These are phyloP conservation scores for Blastobasis adustella DNA, from an alignment of 2,888 invertebrate species.

Conservation along the genomic window DNA sequence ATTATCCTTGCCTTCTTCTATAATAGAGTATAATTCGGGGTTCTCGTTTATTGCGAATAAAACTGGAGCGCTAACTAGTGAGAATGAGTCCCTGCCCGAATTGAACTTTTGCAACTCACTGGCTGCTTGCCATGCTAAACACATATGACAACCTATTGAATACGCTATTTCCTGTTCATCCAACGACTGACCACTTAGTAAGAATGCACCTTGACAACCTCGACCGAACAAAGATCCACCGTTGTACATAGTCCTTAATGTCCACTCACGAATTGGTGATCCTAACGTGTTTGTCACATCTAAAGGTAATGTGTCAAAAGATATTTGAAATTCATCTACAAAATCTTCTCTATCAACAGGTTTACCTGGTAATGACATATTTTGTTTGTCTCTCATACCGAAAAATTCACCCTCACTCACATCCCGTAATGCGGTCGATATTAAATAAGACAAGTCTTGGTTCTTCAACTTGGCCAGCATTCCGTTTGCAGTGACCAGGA, in stretches of 20 bases:
- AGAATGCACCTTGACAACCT: constrained; percentile 86
- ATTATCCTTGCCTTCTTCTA: constrained; percentile 72
- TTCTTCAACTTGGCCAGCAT: constrained; percentile 83
- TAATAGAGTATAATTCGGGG: constrained; percentile 74
- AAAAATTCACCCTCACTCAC: constrained; percentile 89
- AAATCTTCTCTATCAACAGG: constrained; percentile 41
- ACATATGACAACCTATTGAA: constrained; percentile 86
- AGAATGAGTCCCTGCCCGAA: constrained; percentile 74
- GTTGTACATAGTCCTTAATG: constrained; percentile 79
- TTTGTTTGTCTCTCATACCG: constrained; percentile 82
- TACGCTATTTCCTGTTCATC: constrained; percentile 83
- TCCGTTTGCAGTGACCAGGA: constrained; percentile 86
- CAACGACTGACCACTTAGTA: constrained; percentile 80
- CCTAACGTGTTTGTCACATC: constrained; percentile 57
- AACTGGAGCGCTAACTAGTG: constrained; percentile 87
- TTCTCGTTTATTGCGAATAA: constrained; percentile 86
- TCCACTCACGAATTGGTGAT: constrained; percentile 81
- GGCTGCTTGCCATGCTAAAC: constrained; percentile 86
- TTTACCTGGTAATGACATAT: constrained; percentile 81
- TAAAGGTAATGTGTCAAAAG: constrained; percentile 50
- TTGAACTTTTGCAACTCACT: constrained; percentile 52
- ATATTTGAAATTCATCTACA: constrained; percentile 39
- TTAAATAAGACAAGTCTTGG: constrained; percentile 84
- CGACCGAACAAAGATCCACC: constrained; percentile 80
- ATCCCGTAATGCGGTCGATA: constrained; percentile 87